phyloP scores from a whole-genome alignment of 1,140 invertebrate genomes.

The Oedothorax gibbosus region DNA sequence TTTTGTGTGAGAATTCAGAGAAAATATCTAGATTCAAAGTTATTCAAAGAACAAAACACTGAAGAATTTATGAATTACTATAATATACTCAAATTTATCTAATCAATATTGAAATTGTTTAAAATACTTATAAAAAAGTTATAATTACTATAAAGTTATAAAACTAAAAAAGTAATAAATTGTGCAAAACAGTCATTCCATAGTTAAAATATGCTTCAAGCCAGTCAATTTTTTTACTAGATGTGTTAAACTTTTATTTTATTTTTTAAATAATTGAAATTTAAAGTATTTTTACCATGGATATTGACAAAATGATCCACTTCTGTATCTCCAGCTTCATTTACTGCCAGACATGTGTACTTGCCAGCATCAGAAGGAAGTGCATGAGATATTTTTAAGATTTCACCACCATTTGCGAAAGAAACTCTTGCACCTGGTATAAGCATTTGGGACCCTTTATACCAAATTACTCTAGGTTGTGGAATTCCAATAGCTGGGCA shows the following conservation, averaged over 20 bases:
- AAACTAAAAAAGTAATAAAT: no score
- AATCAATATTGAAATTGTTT: not conserved
- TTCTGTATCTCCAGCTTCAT: conserved; percentile 66
- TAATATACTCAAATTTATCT: not conserved
- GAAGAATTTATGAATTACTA: not conserved
- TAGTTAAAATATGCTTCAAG: no score
- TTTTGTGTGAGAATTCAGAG: no score
- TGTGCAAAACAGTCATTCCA: no score
- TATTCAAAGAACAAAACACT: no score
- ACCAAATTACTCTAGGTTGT: conserved; percentile 68
- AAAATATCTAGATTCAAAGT: no score
- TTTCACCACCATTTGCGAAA: conserved; percentile 65
- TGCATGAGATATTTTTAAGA: conserved; percentile 64
- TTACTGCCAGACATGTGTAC: conserved; percentile 68
- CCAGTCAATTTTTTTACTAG: no score
- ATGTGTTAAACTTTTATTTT: no score
- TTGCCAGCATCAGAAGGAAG: conserved; percentile 66
- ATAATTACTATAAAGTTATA: no score
- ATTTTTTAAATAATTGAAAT: no score
- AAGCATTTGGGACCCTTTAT: conserved; percentile 64
- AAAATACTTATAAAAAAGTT: not conserved
- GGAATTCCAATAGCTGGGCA: conserved; percentile 68
- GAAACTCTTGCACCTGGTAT: conserved; percentile 62
- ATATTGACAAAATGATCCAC: conserved; percentile 51
- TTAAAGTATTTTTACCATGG: conserved; percentile 20